These are phyloP conservation scores for Tetramorium alpestre DNA, from an alignment of 1,140 invertebrate genomes.

Conservation along the genomic window DNA sequence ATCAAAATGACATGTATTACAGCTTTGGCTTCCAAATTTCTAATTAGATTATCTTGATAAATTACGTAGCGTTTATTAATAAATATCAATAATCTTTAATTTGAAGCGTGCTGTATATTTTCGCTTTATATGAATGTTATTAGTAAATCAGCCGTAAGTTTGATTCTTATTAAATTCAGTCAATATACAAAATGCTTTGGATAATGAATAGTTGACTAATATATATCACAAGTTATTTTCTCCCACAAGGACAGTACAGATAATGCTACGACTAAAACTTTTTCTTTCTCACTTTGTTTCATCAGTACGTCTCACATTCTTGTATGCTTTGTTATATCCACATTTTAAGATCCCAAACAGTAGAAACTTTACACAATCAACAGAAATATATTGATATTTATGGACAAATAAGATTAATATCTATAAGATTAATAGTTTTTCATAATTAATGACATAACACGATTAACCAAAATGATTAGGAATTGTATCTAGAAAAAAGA, in stretches of 20 bases:
- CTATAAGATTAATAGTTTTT: not conserved
- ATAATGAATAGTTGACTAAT: constrained; percentile 62
- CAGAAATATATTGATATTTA: constrained; percentile 24
- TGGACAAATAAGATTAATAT: constrained; percentile 39
- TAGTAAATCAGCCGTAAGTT: constrained; percentile 54
- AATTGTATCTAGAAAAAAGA: not conserved
- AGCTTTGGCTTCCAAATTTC: constrained; percentile 30
- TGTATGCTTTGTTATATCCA: constrained; percentile 50
- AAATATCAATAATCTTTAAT: constrained; percentile 24
- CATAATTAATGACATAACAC: not conserved
- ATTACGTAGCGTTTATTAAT: constrained; percentile 22
- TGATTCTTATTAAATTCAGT: constrained; percentile 62
- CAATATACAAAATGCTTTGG: constrained; percentile 59
- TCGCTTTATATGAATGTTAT: constrained; percentile 23
- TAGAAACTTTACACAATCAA: constrained; percentile 26
- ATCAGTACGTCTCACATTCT: constrained; percentile 13
- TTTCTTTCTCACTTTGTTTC: constrained; percentile 37
- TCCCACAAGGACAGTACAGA: constrained; percentile 56
- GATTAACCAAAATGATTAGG: not conserved
- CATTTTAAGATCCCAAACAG: constrained; percentile 51
- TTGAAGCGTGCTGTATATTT: constrained; percentile 27
- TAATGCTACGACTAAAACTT: constrained; percentile 60
- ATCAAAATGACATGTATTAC: constrained; percentile 26
- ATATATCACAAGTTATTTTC: constrained; percentile 68
- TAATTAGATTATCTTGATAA: constrained; percentile 23